Base-by-base conservation (phyloP, 2,113 vertebrate species). In the Rattus norvegicus region DNA sequence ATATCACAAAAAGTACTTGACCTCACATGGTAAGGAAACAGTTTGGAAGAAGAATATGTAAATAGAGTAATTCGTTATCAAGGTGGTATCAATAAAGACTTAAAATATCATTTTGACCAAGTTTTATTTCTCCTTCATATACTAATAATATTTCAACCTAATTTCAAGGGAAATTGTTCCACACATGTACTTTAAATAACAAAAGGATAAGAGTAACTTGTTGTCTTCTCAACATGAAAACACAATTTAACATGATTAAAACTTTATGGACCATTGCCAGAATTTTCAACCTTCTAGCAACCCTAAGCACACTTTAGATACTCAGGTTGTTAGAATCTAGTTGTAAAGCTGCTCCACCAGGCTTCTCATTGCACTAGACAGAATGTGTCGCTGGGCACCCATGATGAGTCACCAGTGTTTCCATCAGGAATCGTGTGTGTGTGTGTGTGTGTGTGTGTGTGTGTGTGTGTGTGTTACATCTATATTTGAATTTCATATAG, bases 1-100 rank as follows among this genome's bases (percentile, higher is more conserved):
- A 86, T 90, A 95, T 39, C 70, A 36, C 67, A 59, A 91, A 92
- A 96, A 91, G 81, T 75, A 61, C 77, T 86, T 94, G 72, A 59
- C 54, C 92, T 88, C 92, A 79, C 72, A 67, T 70, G 96, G 56
- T 92, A 95, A 96, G 76, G 92, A n/a, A 72, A 65, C 6, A 49
- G 70, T 94, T 84, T 90, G 56, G 80, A 96, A 95, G 80, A 90
- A n/a, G 80, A 90, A n/a, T 75, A 80, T 97, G 70, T 96, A 92
- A 92, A 88, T 91, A 72, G 65, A 89, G 77, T 91, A 75, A 65
- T 80, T 94, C 52, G 52, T 94, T 85, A 93, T 83, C 47, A 90
- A 95, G 93, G 79, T 75, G 30, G 13, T 92, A 92, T 93, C 93
- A 98, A 97, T 98, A 98, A 98, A 98, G 92, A 61, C 81, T 97